Percentiles rank a stretch among this genome's conserved stretches.
Evolutionary conservation across 2,113 vertebrate genomes (phyloP).

Genomic region (Patagioenas fasciata): DNA sequence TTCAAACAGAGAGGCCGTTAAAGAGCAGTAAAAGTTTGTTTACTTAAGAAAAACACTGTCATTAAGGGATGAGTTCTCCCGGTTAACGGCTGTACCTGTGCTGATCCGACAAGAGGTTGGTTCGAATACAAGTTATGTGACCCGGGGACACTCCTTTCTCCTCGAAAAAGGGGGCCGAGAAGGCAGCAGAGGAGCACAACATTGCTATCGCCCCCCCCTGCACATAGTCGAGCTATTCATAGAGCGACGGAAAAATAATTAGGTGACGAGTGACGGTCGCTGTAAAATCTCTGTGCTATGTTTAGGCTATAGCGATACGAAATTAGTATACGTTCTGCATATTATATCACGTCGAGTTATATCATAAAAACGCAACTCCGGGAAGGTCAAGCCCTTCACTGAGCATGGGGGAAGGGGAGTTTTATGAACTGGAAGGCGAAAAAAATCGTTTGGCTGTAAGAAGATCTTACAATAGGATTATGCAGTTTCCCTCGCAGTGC

Average conservation of each 20-base stretch:
- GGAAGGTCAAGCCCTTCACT: slow-evolving; percentile 3
- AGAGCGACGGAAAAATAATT: slow-evolving; percentile 62
- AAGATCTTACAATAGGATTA: slow-evolving; percentile 69
- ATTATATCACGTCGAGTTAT: neutral
- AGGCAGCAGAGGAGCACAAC: neutral
- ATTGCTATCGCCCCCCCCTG: neutral
- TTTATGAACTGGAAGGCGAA: slow-evolving; percentile 51
- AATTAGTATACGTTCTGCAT: slow-evolving; percentile 32
- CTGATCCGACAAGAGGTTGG: slow-evolving; percentile 22
- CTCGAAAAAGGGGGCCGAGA: neutral
- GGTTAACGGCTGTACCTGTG: slow-evolving; percentile 63
- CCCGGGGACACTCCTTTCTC: neutral
- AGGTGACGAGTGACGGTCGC: slow-evolving; percentile 55
- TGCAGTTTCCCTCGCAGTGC: slow-evolving; percentile 53
- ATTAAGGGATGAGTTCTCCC: slow-evolving; percentile 71
- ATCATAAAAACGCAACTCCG: slow-evolving; percentile 13
- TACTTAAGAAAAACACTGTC: slow-evolving; percentile 71
- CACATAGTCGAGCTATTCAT: slow-evolving; percentile 27
- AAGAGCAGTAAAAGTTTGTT: slow-evolving; percentile 83
- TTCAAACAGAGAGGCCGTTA: slow-evolving; percentile 77
- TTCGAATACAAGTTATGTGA: neutral
- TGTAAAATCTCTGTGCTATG: slow-evolving; percentile 45
- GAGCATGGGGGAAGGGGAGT: slow-evolving; percentile 41
- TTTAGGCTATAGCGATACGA: slow-evolving; percentile 25
- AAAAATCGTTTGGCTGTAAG: slow-evolving; percentile 57